Evolutionary conservation across 2,797 vertebrate species (phyloP), one percentile per base, ranked within the genome.

Genomic region (Syngnathus rostellatus): DNA sequence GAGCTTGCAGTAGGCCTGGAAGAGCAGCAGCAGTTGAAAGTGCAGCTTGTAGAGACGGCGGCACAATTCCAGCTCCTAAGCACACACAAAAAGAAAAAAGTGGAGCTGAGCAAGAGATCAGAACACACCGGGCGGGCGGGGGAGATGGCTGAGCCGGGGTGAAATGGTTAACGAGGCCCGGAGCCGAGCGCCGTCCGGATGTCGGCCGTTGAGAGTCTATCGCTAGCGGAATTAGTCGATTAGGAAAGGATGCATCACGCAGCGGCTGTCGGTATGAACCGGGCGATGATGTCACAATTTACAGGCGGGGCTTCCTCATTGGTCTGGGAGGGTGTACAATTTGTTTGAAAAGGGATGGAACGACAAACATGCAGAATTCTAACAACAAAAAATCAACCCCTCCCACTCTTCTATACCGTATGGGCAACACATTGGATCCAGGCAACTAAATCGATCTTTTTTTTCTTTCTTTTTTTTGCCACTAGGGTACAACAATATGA

Each of bases 1-100:
- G 73, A 99, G 95, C 83, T 99, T 99, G 80, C 95, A 96, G 79
- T 99, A 99, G 67, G 96, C 95, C 88, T 99, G 97, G 86, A 99
- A 99, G 68, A 99, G 92, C 86, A 99, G 93, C 73, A 99, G 89
- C 84, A 99, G 89, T 87, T 99, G 97, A 77, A 99, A 99, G 87
- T 99, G 97, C 79, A 99, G 80, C 81, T 99, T 98, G 83, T 99
- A 99, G 21, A 99, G 88, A 72, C 97, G 88, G 67, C 96, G 93
- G 83, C 97, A 98, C 69, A 99, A 85, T 85, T 99, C 97, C 91
- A 99, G 85, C 87, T 98, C 96, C 97, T 99, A 66, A 85, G 68
- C 38, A 31, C 31, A 58, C 25, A 57, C 25, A 58, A 1, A 17
- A 58, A 19, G 8, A 6, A 37, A 58, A 17, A 38, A 7, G 31